phyloP scores from a whole-genome alignment of 2,797 vertebrate genomes.

The Sciaenops ocellatus region DNA sequence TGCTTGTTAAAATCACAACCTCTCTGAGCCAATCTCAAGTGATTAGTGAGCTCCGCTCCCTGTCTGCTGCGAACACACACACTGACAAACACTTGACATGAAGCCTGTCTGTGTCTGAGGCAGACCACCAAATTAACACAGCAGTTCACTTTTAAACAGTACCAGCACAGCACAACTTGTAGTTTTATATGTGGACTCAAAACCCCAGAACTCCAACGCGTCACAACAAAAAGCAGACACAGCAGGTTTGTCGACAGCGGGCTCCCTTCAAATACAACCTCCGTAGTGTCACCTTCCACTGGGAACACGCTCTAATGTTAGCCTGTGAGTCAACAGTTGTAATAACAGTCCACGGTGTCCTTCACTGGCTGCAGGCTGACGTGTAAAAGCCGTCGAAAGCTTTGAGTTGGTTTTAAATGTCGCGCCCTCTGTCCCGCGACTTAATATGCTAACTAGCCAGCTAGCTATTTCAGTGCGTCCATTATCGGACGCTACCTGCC shows the following conservation, averaged over 20 bases:
- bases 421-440: constrained; percentile 41
- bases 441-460: constrained; percentile 19
- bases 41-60: constrained; percentile 58
- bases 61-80: constrained; percentile 62
- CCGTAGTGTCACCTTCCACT: background rate
- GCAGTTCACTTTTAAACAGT: no score
- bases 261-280: background rate
- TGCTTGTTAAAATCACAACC: constrained; percentile 57
- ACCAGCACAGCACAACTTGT: no score
- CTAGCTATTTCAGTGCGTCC: background rate
- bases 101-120: constrained; percentile 10
- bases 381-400: background rate
- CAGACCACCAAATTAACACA: background rate
- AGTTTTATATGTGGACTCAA: background rate
- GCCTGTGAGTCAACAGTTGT: background rate
- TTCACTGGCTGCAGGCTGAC: background rate
- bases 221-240: background rate
- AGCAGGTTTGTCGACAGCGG: background rate
- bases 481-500: constrained; percentile 44
- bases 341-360: background rate
- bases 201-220: no score
- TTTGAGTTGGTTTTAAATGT: constrained; percentile 58
- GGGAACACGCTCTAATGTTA: background rate
- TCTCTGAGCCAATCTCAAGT: constrained; percentile 72
- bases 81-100: constrained; percentile 30